Evolutionary conservation across 1,140 invertebrate species (phyloP).

Genomic region (Mizuhopecten yessoensis): DNA sequence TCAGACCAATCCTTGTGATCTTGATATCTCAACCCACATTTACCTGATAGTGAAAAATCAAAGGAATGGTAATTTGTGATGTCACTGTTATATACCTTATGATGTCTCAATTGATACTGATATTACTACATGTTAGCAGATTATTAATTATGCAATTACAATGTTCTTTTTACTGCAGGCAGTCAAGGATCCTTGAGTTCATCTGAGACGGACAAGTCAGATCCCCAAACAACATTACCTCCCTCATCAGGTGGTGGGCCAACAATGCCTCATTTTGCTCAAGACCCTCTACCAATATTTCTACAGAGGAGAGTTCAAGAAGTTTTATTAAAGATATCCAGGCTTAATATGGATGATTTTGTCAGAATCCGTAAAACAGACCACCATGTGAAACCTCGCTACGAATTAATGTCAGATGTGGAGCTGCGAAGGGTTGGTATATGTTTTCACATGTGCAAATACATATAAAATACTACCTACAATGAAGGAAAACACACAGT

Average conservation of each 20-base stretch:
- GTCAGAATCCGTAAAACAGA: conserved; percentile 13
- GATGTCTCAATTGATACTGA: too few relatives aligned
- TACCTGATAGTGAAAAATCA: too few relatives aligned
- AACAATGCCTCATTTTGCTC: background rate
- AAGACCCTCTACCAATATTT: background rate
- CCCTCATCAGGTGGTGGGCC: background rate
- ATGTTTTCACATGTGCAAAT: too few relatives aligned
- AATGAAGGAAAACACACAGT: too few relatives aligned
- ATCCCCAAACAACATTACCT: background rate
- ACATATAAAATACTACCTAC: too few relatives aligned
- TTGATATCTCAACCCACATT: too few relatives aligned
- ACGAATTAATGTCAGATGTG: background rate
- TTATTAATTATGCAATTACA: too few relatives aligned
- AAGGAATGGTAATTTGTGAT: too few relatives aligned
- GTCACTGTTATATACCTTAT: too few relatives aligned
- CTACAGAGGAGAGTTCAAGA: background rate
- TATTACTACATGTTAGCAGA: too few relatives aligned
- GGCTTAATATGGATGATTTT: background rate
- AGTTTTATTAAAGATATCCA: background rate
- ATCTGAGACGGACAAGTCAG: background rate
- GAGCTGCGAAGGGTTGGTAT: background rate
- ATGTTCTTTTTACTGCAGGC: too few relatives aligned
- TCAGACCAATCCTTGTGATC: too few relatives aligned
- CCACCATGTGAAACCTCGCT: background rate
- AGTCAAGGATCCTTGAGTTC: background rate